Percentiles rank a stretch among this genome's conserved stretches.
phyloP scores from a whole-genome alignment of 2,797 vertebrate genomes.

The Sebastolobus altivelis region DNA sequence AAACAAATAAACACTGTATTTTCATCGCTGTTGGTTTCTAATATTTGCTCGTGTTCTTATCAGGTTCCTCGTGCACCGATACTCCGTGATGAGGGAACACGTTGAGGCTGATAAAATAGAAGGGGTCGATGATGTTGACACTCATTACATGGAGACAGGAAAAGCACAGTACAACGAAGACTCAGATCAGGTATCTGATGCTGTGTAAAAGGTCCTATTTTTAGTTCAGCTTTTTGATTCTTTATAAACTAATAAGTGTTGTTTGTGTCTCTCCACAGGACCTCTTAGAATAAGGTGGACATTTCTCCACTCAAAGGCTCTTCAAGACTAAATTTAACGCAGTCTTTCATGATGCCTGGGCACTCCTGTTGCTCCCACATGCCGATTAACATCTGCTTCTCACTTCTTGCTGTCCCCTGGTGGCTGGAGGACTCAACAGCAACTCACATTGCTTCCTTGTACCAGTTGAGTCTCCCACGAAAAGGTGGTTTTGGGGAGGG shows the following conservation, averaged over 20 bases:
- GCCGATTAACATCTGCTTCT: slow-evolving; percentile 71
- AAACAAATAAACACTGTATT: neutral
- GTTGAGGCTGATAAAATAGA: slow-evolving; percentile 90
- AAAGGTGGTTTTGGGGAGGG: slow-evolving; percentile 33
- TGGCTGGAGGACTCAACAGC: slow-evolving; percentile 58
- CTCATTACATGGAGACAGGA: slow-evolving; percentile 75
- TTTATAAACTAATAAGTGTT: neutral
- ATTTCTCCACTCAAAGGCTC: slow-evolving; percentile 31
- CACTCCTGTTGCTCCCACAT: slow-evolving; percentile 53
- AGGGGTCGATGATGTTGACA: slow-evolving; percentile 87
- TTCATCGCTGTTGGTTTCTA: neutral
- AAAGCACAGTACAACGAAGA: slow-evolving; percentile 91
- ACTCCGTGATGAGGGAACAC: slow-evolving; percentile 91
- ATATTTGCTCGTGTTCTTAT: slow-evolving; percentile 1
- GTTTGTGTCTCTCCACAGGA: slow-evolving; percentile 75
- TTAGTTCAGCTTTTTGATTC: neutral
- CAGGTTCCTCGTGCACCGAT: slow-evolving; percentile 95
- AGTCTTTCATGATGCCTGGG: slow-evolving; percentile 51
- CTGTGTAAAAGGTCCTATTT: neutral
- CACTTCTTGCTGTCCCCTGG: slow-evolving; percentile 56
- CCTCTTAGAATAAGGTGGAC: slow-evolving; percentile 79
- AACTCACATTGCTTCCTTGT: slow-evolving; percentile 45
- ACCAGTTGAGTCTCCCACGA: slow-evolving; percentile 38
- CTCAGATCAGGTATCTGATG: slow-evolving; percentile 90
- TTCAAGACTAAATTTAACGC: slow-evolving; percentile 44